Evolutionary conservation across 2,888 invertebrate genomes (phyloP).

Genomic region (Lithophane ornitopus): DNA sequence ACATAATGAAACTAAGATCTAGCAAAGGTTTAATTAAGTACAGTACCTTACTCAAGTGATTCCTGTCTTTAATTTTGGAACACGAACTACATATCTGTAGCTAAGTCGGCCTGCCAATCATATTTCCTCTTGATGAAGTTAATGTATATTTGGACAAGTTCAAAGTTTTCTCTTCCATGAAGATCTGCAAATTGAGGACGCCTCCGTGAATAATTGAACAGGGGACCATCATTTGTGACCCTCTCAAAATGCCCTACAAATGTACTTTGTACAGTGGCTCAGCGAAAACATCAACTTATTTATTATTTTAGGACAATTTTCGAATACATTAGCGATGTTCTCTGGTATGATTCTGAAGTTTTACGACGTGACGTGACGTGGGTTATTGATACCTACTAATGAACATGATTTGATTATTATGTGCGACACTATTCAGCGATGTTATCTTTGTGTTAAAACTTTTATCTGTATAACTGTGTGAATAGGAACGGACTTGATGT

Average conservation of each 20-base stretch:
- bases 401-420: slow-evolving; percentile 4
- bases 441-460: slow-evolving; percentile 1
- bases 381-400: slow-evolving; percentile 2
- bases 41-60: background rate
- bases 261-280: slow-evolving; percentile 16
- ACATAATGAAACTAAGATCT: slow-evolving; percentile 5
- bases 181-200: slow-evolving; percentile 43
- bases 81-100: background rate
- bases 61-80: slow-evolving; percentile 1
- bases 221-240: slow-evolving; percentile 53
- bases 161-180: slow-evolving; percentile 48
- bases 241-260: slow-evolving; percentile 23
- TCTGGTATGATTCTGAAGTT: slow-evolving; percentile 14
- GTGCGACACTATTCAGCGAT: slow-evolving; percentile 13
- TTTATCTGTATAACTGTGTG: slow-evolving; percentile 23
- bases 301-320: slow-evolving; percentile 51
- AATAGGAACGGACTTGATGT: slow-evolving; percentile 64
- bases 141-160: slow-evolving; percentile 38
- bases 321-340: slow-evolving; percentile 47
- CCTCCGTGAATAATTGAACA: slow-evolving; percentile 58
- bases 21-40: slow-evolving; percentile 10
- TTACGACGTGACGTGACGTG: slow-evolving; percentile 30
- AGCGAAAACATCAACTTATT: slow-evolving; percentile 37
- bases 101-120: slow-evolving; percentile 15
- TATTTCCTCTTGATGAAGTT: slow-evolving; percentile 30